Base-by-base conservation (phyloP, 2,113 vertebrate genomes). In the Pundamilia nyererei region DNA sequence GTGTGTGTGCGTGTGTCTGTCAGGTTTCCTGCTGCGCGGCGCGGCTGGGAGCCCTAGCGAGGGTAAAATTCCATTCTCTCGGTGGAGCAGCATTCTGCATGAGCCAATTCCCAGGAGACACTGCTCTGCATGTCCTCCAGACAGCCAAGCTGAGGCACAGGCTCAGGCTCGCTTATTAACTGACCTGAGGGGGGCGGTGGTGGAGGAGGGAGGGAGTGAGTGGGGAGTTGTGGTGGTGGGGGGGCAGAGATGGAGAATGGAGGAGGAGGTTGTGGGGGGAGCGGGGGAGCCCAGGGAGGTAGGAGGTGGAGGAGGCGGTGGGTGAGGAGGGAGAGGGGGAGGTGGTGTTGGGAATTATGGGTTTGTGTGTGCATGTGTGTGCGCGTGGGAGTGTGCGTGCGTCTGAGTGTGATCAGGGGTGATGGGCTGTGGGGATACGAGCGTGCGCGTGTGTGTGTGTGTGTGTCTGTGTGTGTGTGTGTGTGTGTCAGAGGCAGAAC, bases 11-110 rank as follows among this genome's bases (percentile, higher is more conserved):
- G 86, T 79, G 54, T 83, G 84, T 89, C 65, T 94, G 93, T 97
- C 96, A 97, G 97, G 97, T 97, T 97, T 97, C 95, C 95, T 95
- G 94, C 95, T 90, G 96, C 93, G 96, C 91, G 94, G 96, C 95
- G 93, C 94, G 95, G 95, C 96, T 96, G 95, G 92, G 97, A 96
- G 96, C 96, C 96, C 96, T 96, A 96, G 97, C 96, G 92, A 97
- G 97, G 96, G 97, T 98, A 98, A 97, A 98, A 98, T 98, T 98
- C 97, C 96, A 97, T 96, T 97, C 97, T 97, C 97, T 97, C 97
- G 93, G 96, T 92, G 87, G 97, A 97, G 96, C 94, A 96, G 96
- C 96, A 96, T 97, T 98, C 98, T 98, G 97, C 97, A 98, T 98
- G 97, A 98, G 97, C 96, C 92, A 95, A 92, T 96, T 98, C 98